Percentiles rank a stretch among this genome's conserved stretches.
Conservation (phyloP, 2,888 invertebrate genomes). For the Trissonchulus latispiculum region DNA sequence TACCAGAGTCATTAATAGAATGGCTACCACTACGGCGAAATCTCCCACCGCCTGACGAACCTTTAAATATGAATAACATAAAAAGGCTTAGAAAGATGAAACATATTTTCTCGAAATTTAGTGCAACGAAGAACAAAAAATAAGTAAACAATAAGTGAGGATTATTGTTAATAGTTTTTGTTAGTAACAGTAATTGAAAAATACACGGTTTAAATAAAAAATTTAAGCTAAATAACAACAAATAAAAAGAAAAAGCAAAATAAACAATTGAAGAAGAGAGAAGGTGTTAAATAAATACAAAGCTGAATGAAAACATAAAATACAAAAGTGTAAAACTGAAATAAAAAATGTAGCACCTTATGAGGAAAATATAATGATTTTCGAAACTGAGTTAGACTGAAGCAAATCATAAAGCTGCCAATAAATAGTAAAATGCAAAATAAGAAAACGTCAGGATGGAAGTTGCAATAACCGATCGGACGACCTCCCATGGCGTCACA, state of each 20-base stretch:
- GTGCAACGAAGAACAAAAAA: no score
- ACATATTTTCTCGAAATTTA: no score
- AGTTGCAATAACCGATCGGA: slow-evolving; percentile 30
- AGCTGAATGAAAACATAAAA: neutral
- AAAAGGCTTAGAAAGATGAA: no score
- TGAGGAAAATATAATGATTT: slow-evolving; percentile 39
- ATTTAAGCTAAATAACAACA: neutral
- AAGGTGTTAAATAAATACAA: neutral
- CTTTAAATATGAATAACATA: neutral
- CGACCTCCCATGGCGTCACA: slow-evolving; percentile 29
- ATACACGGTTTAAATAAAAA: neutral
- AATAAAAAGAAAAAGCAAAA: neutral
- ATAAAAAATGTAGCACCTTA: slow-evolving; percentile 27
- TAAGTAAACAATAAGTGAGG: no score
- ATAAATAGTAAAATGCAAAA: slow-evolving; percentile 44
- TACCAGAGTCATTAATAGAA: neutral
- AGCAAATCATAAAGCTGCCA: slow-evolving; percentile 43
- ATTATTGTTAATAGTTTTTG: no score
- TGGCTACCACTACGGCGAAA: neutral
- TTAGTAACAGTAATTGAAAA: neutral
- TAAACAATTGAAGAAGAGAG: neutral
- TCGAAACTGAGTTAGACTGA: slow-evolving; percentile 39
- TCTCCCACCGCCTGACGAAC: neutral
- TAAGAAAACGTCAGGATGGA: slow-evolving; percentile 43
- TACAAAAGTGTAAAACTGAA: neutral